A percentile compares a stretch with the other conserved stretches of the same genome.
Evolutionary conservation across 2,888 invertebrate species (phyloP).

Genomic region (Acleris cristana): DNA sequence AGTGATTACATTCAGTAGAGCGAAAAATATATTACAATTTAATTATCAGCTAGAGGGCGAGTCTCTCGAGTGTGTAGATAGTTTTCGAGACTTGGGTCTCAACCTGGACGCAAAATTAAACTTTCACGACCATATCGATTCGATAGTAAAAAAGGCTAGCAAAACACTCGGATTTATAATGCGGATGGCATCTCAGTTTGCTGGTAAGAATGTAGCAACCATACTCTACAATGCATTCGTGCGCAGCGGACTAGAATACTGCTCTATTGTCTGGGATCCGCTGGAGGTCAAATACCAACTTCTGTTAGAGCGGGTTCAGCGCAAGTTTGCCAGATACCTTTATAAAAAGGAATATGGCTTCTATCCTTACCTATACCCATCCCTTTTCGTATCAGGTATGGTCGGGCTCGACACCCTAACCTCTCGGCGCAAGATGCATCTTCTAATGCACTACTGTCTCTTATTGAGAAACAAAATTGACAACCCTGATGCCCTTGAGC

Average conservation of each 20-base stretch:
- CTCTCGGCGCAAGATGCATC: not conserved
- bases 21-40: not conserved
- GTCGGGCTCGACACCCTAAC: not conserved
- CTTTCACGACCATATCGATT: too few species aligned
- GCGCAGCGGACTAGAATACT: conserved; percentile 25
- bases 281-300: conserved; percentile 11
- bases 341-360: conserved; percentile 20
- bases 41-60: too few species aligned
- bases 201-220: not conserved
- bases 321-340: conserved; percentile 25
- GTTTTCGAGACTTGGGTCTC: too few species aligned
- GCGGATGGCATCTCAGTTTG: not conserved
- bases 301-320: conserved; percentile 16
- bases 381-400: conserved; percentile 4
- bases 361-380: conserved; percentile 30
- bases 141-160: too few species aligned
- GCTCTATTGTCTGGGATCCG: conserved; percentile 29
- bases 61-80: too few species aligned
- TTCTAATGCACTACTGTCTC: not conserved
- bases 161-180: too few species aligned
- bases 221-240: conserved; percentile 25
- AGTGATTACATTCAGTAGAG: not conserved
- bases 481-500: too few species aligned
- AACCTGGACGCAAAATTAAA: too few species aligned
- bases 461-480: not conserved